Base-by-base conservation (phyloP, 2,797 vertebrate species). In the Poeciliopsis turneri region DNA sequence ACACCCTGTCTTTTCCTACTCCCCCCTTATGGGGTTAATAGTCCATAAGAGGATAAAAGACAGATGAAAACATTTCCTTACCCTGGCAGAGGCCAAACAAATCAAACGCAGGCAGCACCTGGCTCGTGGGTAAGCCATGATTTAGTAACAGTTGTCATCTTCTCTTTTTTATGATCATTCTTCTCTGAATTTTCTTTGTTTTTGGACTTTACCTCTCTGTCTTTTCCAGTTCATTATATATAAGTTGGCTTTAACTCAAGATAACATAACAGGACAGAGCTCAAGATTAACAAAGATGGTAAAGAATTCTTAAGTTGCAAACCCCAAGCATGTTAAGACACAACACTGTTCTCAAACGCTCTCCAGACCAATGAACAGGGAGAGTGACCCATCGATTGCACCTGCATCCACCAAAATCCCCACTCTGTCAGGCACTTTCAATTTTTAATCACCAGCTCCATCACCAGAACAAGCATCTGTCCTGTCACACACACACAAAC, bases 21-120 rank as follows among this genome's bases (percentile, higher is more conserved):
- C 61, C 74, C 81, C 66, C 81, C 51, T 59, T 74, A 73, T 70
- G 82, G 82, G 82, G 81, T 79, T 76, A 77, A 76, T 82, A 87
- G 84, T 80, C 86, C 85, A 90, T 90, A 94, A 91, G 77, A 74
- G 89, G 92, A 93, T 93, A 86, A 87, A 51, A 90, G 95, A 93
- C 96, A 94, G 80, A 88, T 92, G 89, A 96, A 97, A 96, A 97
- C 97, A 97, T 94, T 96, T 97, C 96, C 96, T 96, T 96, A 94
- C 93, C 94, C 90, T 88, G 83, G 94, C 72, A 77, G 89, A 93
- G 88, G 89, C 87, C 87, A 91, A 93, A 94, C 88, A 91, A 90
- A 92, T 92, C 90, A 86, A 94, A 93, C 78, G 39, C n/a, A 25
- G 71, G 75, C 80, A 89, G 85, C 80, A 90, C 89, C 90, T 91